Base-by-base conservation (phyloP, 2,113 vertebrate species). In the Rallus limicola region DNA sequence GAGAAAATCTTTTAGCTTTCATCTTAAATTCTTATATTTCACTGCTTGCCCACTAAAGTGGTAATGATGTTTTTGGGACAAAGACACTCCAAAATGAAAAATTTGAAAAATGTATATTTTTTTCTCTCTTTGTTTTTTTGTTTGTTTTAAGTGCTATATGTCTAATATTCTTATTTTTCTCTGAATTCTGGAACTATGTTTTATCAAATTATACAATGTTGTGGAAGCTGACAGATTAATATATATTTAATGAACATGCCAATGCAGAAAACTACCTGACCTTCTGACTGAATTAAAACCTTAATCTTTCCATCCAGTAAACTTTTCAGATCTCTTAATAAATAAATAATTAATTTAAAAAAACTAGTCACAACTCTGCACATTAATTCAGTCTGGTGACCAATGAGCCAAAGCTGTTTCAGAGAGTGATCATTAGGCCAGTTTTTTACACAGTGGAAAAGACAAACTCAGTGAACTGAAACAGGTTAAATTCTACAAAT, bases 91-190 rank as follows among this genome's bases (percentile, higher is more conserved):
- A 71, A 68, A 90, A 18, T 31, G 1, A 76, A 86, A 76, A 28
- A 33, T 13, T 42, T 58, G 4, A 76, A 75, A 56, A 10, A 46
- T 4, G 17, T 16, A n/a, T n/a, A 42, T 13, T 26, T 5, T 4
- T 58, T 44, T 44, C 17, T n/a, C 0, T 13, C 23, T 50, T 23
- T 50, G 5, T 26, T 67, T 82, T 63, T 4, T 60, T 24, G n/a
- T n/a, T n/a, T n/a, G n/a, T 53, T 33, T 28, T 15, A 9, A 50
- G 16, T 23, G 2, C 1, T 70, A 0, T 64, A 38, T 26, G 2
- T 24, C 6, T 46, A 46, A 14, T 38, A 58, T 28, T 59, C 8
- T 36, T 20, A 36, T 58, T 75, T 76, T 70, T 59, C 9, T 59
- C 13, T 34, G 11, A 59, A 52, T 53, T 46, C 86, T 71, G 9